Base-by-base conservation (phyloP, 2,797 vertebrate genomes). In the Tarsius wallacei region DNA sequence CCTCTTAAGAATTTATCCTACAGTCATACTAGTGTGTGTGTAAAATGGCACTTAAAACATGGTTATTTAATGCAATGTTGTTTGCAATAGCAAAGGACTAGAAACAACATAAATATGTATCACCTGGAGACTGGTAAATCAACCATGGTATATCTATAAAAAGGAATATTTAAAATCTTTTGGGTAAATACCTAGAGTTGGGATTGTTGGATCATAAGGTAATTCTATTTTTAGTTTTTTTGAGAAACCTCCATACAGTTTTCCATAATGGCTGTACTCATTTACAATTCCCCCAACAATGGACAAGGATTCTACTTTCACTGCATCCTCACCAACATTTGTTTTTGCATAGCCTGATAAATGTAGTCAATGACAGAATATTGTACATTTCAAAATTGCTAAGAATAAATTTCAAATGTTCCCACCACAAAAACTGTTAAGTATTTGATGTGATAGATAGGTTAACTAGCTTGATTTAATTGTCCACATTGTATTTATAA, bases 1-100 rank as follows among this genome's bases (percentile, higher is more conserved):
- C 57, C 63, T 70, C 36, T 81, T 90, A 77, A 78, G 53, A 92
- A 91, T 94, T 47, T 33, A 95, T 77, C 78, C 24, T 71, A 31
- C 1, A 61, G 36, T 42, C 3, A 59, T 55, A 47, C 7, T 17
- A 68, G 21, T 31, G 31, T 33, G 47, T 19, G 55, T 70, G 66
- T 15, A 86, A 93, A 90, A 68, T 51, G 71, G 17, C 49, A 84
- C 13, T 24, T 22, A 14, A 57, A 78, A 49, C 57, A 24, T 28
- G 1, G 0, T 64, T 61, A 63, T 28, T 24, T 47, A 33, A 3
- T 2, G 8, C 5, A n/a, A 11, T 26, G 10, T 11, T 82, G 12
- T 71, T 85, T 85, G 17, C 21, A n/a, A 51, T 51, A 91, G 15
- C 47, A 59, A 89, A 91, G 94, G 26, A 78, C 28, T 61, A 7